Evolutionary conservation across 2,888 invertebrate genomes (phyloP).

Genomic region (Lordiphosa fenestrarum): DNA sequence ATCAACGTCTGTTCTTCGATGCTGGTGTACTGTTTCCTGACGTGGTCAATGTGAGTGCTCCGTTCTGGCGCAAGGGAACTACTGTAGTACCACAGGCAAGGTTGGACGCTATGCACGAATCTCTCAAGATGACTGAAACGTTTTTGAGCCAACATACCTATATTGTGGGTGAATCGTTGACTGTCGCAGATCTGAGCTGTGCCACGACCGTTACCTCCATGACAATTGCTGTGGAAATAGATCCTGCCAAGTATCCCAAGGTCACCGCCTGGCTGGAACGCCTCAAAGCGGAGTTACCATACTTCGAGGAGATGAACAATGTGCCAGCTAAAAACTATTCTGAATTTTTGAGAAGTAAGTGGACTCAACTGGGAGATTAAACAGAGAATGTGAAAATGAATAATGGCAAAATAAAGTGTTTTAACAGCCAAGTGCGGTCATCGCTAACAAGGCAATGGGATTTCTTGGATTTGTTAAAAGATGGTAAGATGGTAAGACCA

Average conservation of each 20-base stretch:
- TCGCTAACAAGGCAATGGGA: too few species aligned
- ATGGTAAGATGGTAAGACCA: too few species aligned
- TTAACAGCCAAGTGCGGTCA: too few species aligned
- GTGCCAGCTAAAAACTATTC: slow-evolving; percentile 17
- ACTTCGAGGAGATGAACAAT: slow-evolving; percentile 40
- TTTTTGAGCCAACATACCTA: slow-evolving; percentile 34
- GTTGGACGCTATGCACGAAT: slow-evolving; percentile 25
- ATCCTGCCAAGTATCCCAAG: slow-evolving; percentile 44
- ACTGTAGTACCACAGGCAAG: slow-evolving; percentile 44
- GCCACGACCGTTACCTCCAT: slow-evolving; percentile 40
- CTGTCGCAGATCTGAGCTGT: slow-evolving; percentile 47
- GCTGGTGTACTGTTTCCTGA: slow-evolving; percentile 28
- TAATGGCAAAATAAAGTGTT: slow-evolving; percentile 27
- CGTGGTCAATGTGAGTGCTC: slow-evolving; percentile 1
- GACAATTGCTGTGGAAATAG: slow-evolving; percentile 28
- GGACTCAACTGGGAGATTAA: slow-evolving; percentile 29
- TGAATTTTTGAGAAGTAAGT: slow-evolving; percentile 24
- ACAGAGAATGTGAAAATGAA: slow-evolving; percentile 17
- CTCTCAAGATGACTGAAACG: slow-evolving; percentile 31
- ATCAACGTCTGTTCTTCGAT: slow-evolving; percentile 81
- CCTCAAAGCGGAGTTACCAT: slow-evolving; percentile 28
- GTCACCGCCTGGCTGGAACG: slow-evolving; percentile 48
- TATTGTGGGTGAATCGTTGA: slow-evolving; percentile 42
- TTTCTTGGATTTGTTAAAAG: too few species aligned
- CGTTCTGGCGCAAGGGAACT: slow-evolving; percentile 16